A percentile compares a stretch with the other conserved stretches of the same genome.
phyloP scores from a whole-genome alignment of 2,797 vertebrate species.

The Pelobates cultripes region DNA sequence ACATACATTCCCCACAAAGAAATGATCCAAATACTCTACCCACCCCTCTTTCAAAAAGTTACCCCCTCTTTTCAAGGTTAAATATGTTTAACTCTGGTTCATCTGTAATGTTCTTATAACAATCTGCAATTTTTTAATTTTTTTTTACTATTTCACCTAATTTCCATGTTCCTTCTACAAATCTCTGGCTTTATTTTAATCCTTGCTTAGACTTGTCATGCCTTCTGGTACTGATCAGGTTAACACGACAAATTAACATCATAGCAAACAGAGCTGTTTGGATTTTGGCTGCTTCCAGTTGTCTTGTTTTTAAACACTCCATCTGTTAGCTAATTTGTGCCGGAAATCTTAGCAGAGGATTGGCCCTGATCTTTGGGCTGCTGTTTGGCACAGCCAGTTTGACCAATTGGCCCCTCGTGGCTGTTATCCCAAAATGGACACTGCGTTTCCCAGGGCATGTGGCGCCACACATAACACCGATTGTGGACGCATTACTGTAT shows the following conservation, averaged over 20 bases:
- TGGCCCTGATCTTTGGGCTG: constrained; percentile 24
- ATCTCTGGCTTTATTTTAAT: no score
- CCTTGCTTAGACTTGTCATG: no score
- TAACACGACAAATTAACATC: neutral
- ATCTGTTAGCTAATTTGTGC: constrained; percentile 35
- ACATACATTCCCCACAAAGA: no score
- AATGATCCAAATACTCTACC: no score
- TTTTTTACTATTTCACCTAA: no score
- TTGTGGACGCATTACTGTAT: no score
- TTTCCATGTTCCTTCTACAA: neutral
- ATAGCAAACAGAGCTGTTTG: neutral
- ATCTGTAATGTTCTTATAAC: no score
- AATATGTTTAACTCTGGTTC: no score
- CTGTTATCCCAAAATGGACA: constrained; percentile 2
- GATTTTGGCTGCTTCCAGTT: constrained; percentile 14
- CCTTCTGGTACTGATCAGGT: neutral
- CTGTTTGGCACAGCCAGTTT: constrained; percentile 38
- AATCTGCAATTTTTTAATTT: no score
- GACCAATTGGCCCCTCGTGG: neutral
- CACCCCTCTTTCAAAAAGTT: no score
- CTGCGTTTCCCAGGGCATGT: neutral
- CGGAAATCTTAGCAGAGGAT: constrained; percentile 27
- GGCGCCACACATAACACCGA: neutral
- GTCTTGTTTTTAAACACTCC: constrained; percentile 9
- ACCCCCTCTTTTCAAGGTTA: no score